Evolutionary conservation across 53 echinoderm and acorn worm species (phyloP).

Genomic region (Glandiceps talaboti): DNA sequence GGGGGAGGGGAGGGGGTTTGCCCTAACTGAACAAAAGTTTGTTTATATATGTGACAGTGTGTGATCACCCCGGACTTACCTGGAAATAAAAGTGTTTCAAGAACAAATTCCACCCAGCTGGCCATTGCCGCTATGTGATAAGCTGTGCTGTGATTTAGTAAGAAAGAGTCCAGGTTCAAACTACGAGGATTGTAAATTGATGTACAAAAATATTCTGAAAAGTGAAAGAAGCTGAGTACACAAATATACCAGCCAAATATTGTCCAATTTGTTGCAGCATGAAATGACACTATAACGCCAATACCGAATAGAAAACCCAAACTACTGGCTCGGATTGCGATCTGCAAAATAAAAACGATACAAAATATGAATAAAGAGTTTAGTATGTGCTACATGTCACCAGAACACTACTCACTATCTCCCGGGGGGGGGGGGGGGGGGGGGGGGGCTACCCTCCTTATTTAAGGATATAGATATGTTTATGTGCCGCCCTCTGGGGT

Average conservation of each 20-base stretch:
- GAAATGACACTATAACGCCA: conserved; percentile 56
- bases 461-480: no score
- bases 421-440: no score
- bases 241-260: conserved; percentile 93
- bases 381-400: no score
- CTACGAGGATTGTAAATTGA: conserved; percentile 90
- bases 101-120: conserved; percentile 81
- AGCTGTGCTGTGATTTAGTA: conserved; percentile 90
- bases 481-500: no score
- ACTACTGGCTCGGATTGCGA: conserved; percentile 64
- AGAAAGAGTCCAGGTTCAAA: conserved; percentile 83
- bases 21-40: no score
- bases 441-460: no score
- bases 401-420: no score
- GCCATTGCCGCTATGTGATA: conserved; percentile 76
- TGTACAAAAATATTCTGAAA: conserved; percentile 91
- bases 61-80: no score
- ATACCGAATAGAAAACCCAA: conserved; percentile 75
- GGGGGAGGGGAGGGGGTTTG: no score
- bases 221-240: conserved; percentile 96
- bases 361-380: no score
- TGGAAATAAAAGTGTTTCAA: conserved; percentile 79
- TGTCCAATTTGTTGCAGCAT: conserved; percentile 22
- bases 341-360: no score
- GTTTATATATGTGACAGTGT: no score